phyloP scores from a whole-genome alignment of 2,888 invertebrate species.

The Lasioglossum marginatum region DNA sequence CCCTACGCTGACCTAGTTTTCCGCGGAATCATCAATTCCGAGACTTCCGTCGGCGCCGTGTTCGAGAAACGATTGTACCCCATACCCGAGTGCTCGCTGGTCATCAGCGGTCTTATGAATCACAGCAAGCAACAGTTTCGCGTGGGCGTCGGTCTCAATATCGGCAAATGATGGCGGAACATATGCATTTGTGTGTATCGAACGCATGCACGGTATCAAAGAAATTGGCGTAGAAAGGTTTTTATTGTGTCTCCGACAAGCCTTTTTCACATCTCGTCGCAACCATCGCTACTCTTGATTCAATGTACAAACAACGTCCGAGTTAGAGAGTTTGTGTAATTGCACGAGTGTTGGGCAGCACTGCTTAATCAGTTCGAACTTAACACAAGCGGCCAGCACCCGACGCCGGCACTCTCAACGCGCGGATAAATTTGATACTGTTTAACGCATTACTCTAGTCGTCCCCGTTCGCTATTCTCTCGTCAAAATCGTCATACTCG shows the following conservation, averaged over 20 bases:
- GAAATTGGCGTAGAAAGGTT: constrained; percentile 35
- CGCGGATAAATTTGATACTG: neutral
- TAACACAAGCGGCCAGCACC: constrained; percentile 24
- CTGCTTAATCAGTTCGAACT: constrained; percentile 22
- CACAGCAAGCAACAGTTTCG: constrained; percentile 87
- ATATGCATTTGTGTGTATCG: neutral
- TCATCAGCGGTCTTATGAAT: constrained; percentile 88
- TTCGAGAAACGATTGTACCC: constrained; percentile 88
- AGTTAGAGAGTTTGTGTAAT: constrained; percentile 9
- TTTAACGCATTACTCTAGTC: constrained; percentile 68
- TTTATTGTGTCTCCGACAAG: constrained; percentile 37
- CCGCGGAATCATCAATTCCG: constrained; percentile 87
- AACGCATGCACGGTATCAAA: neutral
- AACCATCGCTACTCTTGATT: constrained; percentile 1
- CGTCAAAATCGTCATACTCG: constrained; percentile 75
- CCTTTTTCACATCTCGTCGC: constrained; percentile 18
- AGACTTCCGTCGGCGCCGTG: constrained; percentile 87
- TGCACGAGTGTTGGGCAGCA: neutral
- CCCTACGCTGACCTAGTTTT: constrained; percentile 88
- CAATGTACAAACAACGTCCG: neutral
- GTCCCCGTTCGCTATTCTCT: constrained; percentile 80
- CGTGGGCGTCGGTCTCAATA: constrained; percentile 88
- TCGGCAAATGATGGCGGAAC: constrained; percentile 56
- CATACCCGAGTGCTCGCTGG: constrained; percentile 87
- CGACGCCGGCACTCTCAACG: neutral